A percentile compares a stretch with the other conserved stretches of the same genome.
phyloP scores from a whole-genome alignment of 1,140 invertebrate species.

The Bombus soroeensis region DNA sequence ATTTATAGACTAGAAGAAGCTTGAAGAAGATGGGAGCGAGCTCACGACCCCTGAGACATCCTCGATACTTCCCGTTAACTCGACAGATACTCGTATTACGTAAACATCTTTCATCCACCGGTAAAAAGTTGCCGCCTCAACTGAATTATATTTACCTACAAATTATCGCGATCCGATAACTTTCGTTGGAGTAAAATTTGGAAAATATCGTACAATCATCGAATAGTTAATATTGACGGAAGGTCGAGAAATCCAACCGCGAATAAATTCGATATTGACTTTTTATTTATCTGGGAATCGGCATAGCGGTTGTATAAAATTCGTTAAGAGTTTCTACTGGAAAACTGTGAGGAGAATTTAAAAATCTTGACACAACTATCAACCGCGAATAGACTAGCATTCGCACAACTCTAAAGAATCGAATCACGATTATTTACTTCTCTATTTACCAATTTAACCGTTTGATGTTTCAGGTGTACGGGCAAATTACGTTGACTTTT shows the following conservation, averaged over 20 bases:
- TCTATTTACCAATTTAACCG: constrained; percentile 13
- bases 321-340: neutral
- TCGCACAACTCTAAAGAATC: neutral
- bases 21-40: too few species aligned
- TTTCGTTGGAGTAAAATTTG: neutral
- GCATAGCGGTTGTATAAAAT: neutral
- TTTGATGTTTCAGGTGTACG: constrained; percentile 85
- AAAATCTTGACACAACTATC: neutral
- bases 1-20: neutral
- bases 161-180: neutral
- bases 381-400: neutral
- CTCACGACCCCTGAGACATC: neutral
- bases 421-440: neutral
- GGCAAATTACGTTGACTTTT: constrained; percentile 93
- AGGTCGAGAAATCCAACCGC: too few species aligned
- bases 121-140: neutral
- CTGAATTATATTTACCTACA: neutral
- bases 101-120: neutral
- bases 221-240: neutral
- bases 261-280: too few species aligned
- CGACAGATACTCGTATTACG: neutral
- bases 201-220: neutral
- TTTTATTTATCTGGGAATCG: too few species aligned
- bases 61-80: neutral
- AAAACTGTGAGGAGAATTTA: neutral